Base-by-base conservation (phyloP, 2,888 invertebrate genomes). In the Coenonympha glycerion region DNA sequence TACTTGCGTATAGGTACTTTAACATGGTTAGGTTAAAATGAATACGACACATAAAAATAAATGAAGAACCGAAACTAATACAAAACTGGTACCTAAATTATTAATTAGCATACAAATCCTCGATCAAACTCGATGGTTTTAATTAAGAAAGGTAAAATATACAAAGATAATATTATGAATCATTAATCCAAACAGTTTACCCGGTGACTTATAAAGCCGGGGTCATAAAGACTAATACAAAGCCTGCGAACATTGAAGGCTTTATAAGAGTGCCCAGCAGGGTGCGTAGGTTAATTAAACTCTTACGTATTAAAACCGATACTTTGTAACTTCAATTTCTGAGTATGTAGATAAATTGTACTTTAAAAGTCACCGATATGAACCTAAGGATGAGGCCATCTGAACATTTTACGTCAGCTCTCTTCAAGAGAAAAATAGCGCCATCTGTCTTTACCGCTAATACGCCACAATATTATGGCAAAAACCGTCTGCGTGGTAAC, bases 281-380 rank as follows among this genome's bases (percentile, higher is more conserved):
- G 45, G 13, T n/a, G 22, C 18, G n/a, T 9, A 24, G 34, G 18
- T 46, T 46, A 46, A 46, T 46, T 46, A 46, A 26, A 34, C 45
- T 34, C 33, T 37, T 37, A 37, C 37, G 37, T 30, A 31, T 16
- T 21, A 13, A 47, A 47, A 31, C 30, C 28, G 16, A 39, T 22
- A 39, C 15, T 30, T 31, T 30, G 30, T 37, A 15, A 34, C 39
- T 15, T 1, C 6, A 24, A 24, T n/a, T n/a, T n/a, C n/a, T n/a
- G n/a, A n/a, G n/a, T n/a, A n/a, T n/a, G n/a, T n/a, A n/a, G n/a
- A n/a, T n/a, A n/a, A n/a, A n/a, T n/a, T n/a, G n/a, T n/a, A n/a
- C n/a, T n/a, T n/a, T n/a, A n/a, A n/a, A n/a, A n/a, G n/a, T n/a
- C n/a, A n/a, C n/a, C n/a, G n/a, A n/a, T n/a, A n/a, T n/a, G n/a